Evolutionary conservation across 2,113 vertebrate genomes (phyloP), one percentile per base, ranked within the genome.

Genomic region (Hylia prasina): DNA sequence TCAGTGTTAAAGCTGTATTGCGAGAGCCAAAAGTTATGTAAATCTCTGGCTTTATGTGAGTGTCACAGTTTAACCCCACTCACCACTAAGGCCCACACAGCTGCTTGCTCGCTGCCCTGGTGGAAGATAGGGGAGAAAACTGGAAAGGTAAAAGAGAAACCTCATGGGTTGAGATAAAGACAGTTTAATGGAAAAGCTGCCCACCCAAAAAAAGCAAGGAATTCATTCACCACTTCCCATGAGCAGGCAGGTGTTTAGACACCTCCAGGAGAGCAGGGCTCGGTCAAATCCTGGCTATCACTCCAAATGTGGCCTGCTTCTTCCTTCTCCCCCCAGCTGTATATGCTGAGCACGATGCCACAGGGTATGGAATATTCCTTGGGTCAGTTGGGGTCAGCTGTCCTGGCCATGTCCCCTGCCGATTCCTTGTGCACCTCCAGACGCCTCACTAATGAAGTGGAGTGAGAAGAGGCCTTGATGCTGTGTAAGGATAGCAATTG

Each of bases 51-150:
- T 91, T 84, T 57, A 47, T 13, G 25, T 19, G 21, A 93, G 33
- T 35, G 78, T 45, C 17, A 42, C 0, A 0, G 42, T 31, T 58
- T 58, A 85, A 58, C 10, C 24, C 42, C 0, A 0, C 42, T 48
- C 35, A 48, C 16, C 20, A 50, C 20, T 50, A 35, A 57, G 51
- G 16, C 35, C 9, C 44, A 35, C 16, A 66, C 20, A 58, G 25
- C 70, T 76, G 61, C 60, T 75, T 35, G 30, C 20, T 57, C 7
- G 11, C 44, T 76, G 31, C 35, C 25, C 31, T 58, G 25, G 44
- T 42, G 25, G 31, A 85, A 57, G 20, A 35, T 2, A 30, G 13
- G 35, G 30, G 21, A 66, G 21, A 76, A 57, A 76, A 85, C 10
- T 42, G 35, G 13, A 66, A 65, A 56, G 13, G 51, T 35, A 17